These are phyloP conservation scores for Hapalemur alaotrensis DNA, from an alignment of 2,797 vertebrate species.

Conservation along the genomic window DNA sequence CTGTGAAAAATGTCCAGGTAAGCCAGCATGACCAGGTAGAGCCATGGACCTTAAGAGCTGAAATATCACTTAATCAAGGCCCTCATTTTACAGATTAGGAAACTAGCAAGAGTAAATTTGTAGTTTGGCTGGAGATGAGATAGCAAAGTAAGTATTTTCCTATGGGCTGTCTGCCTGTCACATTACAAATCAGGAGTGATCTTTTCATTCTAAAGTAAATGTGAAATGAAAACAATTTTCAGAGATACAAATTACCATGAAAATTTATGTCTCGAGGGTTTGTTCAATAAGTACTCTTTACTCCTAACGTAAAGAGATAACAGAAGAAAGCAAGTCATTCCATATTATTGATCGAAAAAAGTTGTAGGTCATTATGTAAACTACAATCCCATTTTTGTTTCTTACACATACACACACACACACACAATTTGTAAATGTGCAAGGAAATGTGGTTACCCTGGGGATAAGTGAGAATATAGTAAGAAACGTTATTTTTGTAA, in stretches of 20 bases:
- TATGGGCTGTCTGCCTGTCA: background rate
- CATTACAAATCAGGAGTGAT: background rate
- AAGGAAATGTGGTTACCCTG: background rate
- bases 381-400: conserved; percentile 2
- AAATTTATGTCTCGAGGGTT: background rate
- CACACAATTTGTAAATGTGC: background rate
- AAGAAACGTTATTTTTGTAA: background rate
- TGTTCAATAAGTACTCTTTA: background rate
- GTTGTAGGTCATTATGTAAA: background rate
- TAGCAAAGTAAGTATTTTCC: background rate
- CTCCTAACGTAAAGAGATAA: background rate
- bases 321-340: background rate
- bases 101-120: background rate
- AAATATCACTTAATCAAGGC: background rate
- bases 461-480: background rate
- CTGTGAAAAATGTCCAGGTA: conserved; percentile 94
- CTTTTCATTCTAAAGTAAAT: background rate
- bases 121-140: background rate
- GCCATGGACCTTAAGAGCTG: background rate
- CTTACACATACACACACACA: background rate
- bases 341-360: background rate
- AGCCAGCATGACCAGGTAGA: background rate
- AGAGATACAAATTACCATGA: background rate
- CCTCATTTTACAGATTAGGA: background rate
- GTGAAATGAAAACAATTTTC: background rate